These are phyloP conservation scores for Scolopax bukidnonensis DNA, from an alignment of 2,797 vertebrate genomes.

Conservation along the genomic window DNA sequence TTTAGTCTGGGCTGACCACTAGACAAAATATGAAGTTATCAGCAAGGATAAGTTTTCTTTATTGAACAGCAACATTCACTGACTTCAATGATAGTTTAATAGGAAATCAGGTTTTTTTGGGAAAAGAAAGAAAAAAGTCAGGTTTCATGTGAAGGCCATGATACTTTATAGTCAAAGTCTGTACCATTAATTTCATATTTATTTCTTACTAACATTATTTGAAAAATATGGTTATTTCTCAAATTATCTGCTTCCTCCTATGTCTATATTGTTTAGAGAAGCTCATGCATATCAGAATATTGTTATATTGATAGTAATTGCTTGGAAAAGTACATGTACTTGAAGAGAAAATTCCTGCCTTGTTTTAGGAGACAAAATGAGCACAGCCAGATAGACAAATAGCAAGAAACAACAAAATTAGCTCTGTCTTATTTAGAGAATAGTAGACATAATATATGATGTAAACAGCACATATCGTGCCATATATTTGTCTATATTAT, in stretches of 20 bases:
- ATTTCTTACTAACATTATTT: neutral
- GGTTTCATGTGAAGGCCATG: neutral
- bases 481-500: neutral
- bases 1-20: neutral
- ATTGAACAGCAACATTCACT: neutral
- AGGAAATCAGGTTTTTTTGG: neutral
- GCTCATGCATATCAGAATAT: neutral
- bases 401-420: neutral
- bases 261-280: neutral
- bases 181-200: neutral
- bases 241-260: neutral
- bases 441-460: neutral
- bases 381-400: neutral
- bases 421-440: neutral
- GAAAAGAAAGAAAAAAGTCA: neutral
- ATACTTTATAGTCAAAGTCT: neutral
- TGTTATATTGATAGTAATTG: neutral
- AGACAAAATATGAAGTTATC: neutral
- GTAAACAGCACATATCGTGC: neutral
- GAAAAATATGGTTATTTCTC: neutral
- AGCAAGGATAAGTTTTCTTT: neutral
- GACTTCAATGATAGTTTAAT: neutral
- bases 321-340: neutral
- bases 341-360: neutral
- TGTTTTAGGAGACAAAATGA: neutral